Base-by-base conservation (phyloP, 2,113 vertebrate genomes). In the Centropus unirufus region DNA sequence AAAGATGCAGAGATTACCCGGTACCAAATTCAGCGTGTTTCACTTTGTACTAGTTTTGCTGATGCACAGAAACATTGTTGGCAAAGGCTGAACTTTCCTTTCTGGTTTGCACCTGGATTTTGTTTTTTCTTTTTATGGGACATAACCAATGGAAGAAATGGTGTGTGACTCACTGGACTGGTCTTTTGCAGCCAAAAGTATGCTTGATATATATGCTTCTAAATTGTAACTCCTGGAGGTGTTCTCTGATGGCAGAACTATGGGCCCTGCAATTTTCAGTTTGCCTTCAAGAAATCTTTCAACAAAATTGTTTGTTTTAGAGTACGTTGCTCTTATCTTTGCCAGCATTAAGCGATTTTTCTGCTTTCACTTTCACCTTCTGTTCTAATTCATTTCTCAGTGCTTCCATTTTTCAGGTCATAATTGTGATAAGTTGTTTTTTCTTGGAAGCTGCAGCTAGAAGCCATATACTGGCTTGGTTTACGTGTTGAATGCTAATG, bases 1-100 rank as follows among this genome's bases (percentile, higher is more conserved):
- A 24, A 69, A 55, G 29, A 2, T n/a, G n/a, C 0, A 1, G 51
- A 6, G 32, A 3, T 10, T 12, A 16, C 20, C 20, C 16, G 9
- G n/a, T 19, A 40, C 32, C 44, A 40, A 23, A 18, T n/a, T 39
- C 22, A 11, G 3, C 0, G 5, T 1, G 2, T 39, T 32, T 32
- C 18, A 4, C 8, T 42, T 66, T 30, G 54, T 67, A 4, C n/a
- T 42, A 10, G 21, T 36, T 61, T 73, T 3, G 7, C 16, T 22
- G 59, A 7, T 44, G 51, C 46, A 17, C 21, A 21, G 46, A 78
- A 61, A 36, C 3, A 0, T 14, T 32, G 9, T 12, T 47, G 40
- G 58, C 13, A 40, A 64, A 16, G 29, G n/a, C 39, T 72, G 64
- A 78, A 67, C 59, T 78, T 88, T 34, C 14, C 27, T 49, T 69